These are phyloP conservation scores for Ophiothrix spiculata DNA, from an alignment of 35 echinoderm and acorn worm genomes.

Conservation along the genomic window DNA sequence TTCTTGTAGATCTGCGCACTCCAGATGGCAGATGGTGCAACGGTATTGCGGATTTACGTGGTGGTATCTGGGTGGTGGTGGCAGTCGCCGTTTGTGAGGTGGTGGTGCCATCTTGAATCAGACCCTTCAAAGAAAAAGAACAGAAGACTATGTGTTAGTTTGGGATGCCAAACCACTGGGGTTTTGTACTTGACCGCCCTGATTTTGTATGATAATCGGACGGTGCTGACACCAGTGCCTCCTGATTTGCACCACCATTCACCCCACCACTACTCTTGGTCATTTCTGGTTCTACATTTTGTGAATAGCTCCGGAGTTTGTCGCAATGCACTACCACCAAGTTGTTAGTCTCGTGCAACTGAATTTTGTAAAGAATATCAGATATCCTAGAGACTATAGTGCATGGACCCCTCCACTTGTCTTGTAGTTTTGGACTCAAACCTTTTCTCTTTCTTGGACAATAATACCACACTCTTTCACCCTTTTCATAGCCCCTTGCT, in stretches of 20 bases:
- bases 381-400: conserved; percentile 10
- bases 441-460: conserved; percentile 21
- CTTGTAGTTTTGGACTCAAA: conserved; percentile 49
- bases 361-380: conserved; percentile 49
- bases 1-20: neutral
- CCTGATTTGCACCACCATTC: neutral
- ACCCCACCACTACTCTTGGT: neutral
- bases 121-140: neutral
- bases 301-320: neutral
- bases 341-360: conserved; percentile 6
- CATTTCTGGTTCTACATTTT: no score
- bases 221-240: neutral
- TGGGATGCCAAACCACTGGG: neutral
- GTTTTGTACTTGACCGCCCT: neutral
- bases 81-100: neutral
- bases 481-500: neutral
- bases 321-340: conserved; percentile 39
- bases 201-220: neutral
- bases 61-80: neutral
- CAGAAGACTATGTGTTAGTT: neutral
- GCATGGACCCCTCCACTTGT: conserved; percentile 41
- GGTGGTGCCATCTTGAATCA: neutral
- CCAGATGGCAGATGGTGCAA: neutral
- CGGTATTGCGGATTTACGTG: neutral
- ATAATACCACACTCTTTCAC: conserved; percentile 30